Base-by-base conservation (phyloP, 2,888 invertebrate species). In the Drosophila acutilabella region DNA sequence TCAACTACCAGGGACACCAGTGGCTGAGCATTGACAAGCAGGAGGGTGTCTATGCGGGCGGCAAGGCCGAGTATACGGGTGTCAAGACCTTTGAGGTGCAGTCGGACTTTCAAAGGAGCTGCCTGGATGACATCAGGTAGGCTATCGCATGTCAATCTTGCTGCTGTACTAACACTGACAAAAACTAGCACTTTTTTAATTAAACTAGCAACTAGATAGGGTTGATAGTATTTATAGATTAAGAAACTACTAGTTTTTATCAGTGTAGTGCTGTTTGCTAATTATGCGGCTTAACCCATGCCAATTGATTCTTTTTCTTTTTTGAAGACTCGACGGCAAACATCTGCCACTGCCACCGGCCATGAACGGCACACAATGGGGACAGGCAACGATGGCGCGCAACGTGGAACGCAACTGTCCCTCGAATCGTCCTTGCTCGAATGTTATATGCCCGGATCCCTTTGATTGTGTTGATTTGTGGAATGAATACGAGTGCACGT, bases 401-500 rank as follows among this genome's bases (percentile, higher is more conserved):
- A 97, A 98, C 92, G 94, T 98, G 64, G 97, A 97, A 88, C 95
- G 96, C 71, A 96, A 97, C 91, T 99, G 99, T 92, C 96, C 97
- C n/a, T 98, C 98, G 23, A 97, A 98, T 90, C 97, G 98, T 90
- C 98, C 98, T 0, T 98, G 98, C 91, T 96, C 97, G 80, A 97
- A 97, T 91, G 97, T 98, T 50, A 97, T 97, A 90, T 98, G 98
- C 91, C 96, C 97, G 0, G 96, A 97, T 90, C 98, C 97, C n/a
- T 98, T 98, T 93, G 97, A 97, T 90, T 99, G 98, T 93, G 96
- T 97, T 80, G 98, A 98, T 93, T 95, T 99, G 47, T 99, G 99
- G 99, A 99, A 98, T 92, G 97, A 97, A 92, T 97, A 98, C 90
- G 98, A 98, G 92, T 99, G 99, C 97, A 98, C 98, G 97, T 99